Evolutionary conservation across 2,113 vertebrate genomes (phyloP), one percentile per base, ranked within the genome.

Genomic region (Poicephalus meyeri): DNA sequence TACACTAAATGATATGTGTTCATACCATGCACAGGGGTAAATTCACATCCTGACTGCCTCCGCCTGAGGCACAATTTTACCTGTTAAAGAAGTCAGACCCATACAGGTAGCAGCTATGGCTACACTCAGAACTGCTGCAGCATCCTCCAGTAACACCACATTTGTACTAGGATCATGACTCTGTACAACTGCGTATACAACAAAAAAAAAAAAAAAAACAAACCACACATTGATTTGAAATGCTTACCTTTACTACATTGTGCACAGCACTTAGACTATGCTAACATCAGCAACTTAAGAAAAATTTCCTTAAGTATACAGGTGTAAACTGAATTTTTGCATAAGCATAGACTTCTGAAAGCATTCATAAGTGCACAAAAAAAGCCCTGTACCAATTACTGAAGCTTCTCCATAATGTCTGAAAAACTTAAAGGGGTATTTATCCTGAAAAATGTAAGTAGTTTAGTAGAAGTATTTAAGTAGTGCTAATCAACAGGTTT

Each of bases 121-220:
- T 88, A 99, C 99, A 7, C 99, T 99, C 65, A 99, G 95, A 39
- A 99, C 99, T 56, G 99, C 99, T 37, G 99, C 99, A 73, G 99
- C 97, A 41, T 99, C 99, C 95, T 99, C 99, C 97, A 99, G 95
- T 80, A 99, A 97, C 50, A 99, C 99, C 37, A 99, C 99, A 16
- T 99, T 99, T 9, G 99, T 99, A 85, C 99, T 99, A 23, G 99
- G 99, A 95, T 99, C 99, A 76, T 98, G 98, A 97, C 99, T 99
- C 98, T 99, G 98, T 97, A 99, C 98, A 6, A 99, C 99, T 99
- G 97, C 37, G 49, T 28, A 91, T 42, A 71, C 19, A 92, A 80
- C 9, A 41, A 65, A 63, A 33, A 46, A 61, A 41, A 44, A 53
- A 33, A 37, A 60, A 41, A 41, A 50, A 15, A 49, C 17, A 55